phyloP scores from a whole-genome alignment of 2,888 invertebrate species.

The Drosophila prolongata region DNA sequence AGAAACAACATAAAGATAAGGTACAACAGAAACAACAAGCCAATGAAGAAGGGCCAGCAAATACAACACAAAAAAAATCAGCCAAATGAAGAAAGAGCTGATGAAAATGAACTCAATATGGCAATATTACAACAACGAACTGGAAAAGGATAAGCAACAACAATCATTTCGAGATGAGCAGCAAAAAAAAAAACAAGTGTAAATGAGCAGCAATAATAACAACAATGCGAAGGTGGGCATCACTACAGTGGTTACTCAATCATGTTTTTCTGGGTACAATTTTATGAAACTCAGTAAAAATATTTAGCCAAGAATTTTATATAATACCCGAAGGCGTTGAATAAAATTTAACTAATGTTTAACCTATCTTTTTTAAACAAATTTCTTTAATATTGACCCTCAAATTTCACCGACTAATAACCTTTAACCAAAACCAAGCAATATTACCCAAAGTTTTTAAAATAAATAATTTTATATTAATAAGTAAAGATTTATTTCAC shows the following conservation, averaged over 20 bases:
- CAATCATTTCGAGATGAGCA: slow-evolving; percentile 19
- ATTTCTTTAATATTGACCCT: no score
- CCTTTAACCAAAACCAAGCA: no score
- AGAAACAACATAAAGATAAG: slow-evolving; percentile 13
- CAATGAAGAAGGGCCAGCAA: slow-evolving; percentile 24
- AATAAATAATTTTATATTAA: no score
- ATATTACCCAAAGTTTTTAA: no score
- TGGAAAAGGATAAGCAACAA: slow-evolving; percentile 22
- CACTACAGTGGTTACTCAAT: neutral
- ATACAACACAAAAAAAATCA: slow-evolving; percentile 8
- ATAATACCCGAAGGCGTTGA: no score
- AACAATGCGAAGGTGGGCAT: no score
- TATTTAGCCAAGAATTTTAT: no score
- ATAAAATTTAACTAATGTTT: neutral
- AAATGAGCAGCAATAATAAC: slow-evolving; percentile 30
- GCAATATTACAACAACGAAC: slow-evolving; percentile 20
- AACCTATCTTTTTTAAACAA: no score
- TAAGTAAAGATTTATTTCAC: no score
- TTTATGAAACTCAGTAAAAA: no score
- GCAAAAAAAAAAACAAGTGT: slow-evolving; percentile 29
- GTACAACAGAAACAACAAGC: slow-evolving; percentile 37
- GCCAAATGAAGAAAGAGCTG: slow-evolving; percentile 25
- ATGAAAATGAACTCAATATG: slow-evolving; percentile 37
- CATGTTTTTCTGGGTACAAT: no score
- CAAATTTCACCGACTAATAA: no score